Base-by-base conservation (phyloP, 2,888 invertebrate genomes). In the Busseola fusca region DNA sequence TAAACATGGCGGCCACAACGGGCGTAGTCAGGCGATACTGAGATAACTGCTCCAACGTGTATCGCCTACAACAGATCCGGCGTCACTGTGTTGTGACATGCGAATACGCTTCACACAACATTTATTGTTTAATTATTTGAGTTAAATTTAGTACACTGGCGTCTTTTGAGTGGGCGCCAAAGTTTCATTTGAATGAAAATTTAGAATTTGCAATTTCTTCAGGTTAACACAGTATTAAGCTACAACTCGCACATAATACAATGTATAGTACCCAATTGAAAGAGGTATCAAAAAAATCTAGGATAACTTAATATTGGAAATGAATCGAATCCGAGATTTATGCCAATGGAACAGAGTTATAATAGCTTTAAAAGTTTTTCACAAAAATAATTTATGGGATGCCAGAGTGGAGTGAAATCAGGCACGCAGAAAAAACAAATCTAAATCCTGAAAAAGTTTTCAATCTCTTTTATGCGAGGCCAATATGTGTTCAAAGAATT, bases 1-100 rank as follows among this genome's bases (percentile, higher is more conserved):
- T 94, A 95, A 93, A 93, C 92, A 91, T 89, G 92, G 91, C 90
- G 87, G 89, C 87, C 90, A 92, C 91, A 92, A 90, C 92, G 91
- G 88, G 91, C 90, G 92, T 92, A 93, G 89, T 91, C 91, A 91
- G 91, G 90, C 93, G 92, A 93, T 93, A 90, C 91, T 89, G 90
- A 91, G 94, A 94, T 93, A 93, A 93, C 92, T 90, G 90, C 89
- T 91, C 80, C 91, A 89, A 89, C 89, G 87, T 90, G 88, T 88
- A 89, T 87, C 88, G 89, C 84, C 85, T 84, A 83, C 87, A 86
- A 88, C 88, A 86, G 86, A 89, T 87, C 85, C 88, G 88, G 87
- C 89, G 84, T 89, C 89, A 87, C 88, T 78, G 83, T 87, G 87
- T 88, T 88, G 90, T 91, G 89, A 91, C 90, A 91, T 86, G 87